Base-by-base conservation (phyloP, 30 jellyfish, hydroid and myxozoan genomes). In the Sanderia malayensis region DNA sequence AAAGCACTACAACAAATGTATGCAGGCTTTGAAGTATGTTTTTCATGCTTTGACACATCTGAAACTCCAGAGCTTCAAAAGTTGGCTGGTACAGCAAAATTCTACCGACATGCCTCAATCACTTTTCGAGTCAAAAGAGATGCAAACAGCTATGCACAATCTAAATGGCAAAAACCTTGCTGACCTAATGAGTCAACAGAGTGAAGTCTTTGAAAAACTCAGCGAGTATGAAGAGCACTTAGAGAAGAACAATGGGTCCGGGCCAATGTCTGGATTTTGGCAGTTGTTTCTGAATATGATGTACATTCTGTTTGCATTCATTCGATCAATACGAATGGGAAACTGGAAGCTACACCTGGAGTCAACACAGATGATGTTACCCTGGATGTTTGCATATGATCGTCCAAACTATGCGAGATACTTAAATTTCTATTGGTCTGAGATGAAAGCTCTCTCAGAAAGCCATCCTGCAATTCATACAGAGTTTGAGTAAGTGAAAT, bases 241-340 rank as follows among this genome's bases (percentile, higher is more conserved):
- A 9, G 34, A 9, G 53, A 24, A 64, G 9, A 31, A 27, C 37
- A 79, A 46, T 47, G 74, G 46, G 67, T 15, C 72, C 13, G 76
- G 83, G 67, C 83, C 75, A 44, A 79, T 71, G 76, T 23, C 91
- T 22, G n/a, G 46, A 30, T 67, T 79, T 57, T 79, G 91, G 91
- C 76, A 45, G 65, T 79, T 76, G 25, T 79, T 79, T 60, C 70
- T 79, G 53, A 21, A 79, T 1, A 65, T 79, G 84, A 31, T 65
- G 84, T 13, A 37, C 27, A 65, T 67, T 1, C 53, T 79, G 23
- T 52, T 79, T 59, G 83, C 71, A 44, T 67, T 79, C 61, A 49
- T 46, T 23, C 68, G 91, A 21, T 65, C 91, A 18, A 53, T 28
- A 13, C 46, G 76, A 37, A 53, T 60, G 0, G 91, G 84, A 15